A percentile compares a stretch with the other conserved stretches of the same genome.
Conservation (phyloP, 2,888 invertebrate species). For the Lamellibrachia satsuma region DNA sequence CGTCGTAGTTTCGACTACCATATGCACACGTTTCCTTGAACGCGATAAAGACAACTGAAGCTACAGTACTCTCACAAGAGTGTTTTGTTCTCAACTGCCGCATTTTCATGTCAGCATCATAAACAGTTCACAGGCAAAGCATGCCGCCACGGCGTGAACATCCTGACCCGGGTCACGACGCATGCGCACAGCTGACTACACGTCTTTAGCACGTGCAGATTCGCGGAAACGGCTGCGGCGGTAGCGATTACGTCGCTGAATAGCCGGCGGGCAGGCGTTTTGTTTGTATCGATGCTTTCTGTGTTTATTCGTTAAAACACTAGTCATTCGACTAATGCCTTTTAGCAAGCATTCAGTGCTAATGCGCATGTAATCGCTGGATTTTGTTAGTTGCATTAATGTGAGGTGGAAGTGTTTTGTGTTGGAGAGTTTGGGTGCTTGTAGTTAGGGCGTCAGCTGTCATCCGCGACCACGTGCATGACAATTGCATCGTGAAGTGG, state of each 20-base stretch:
- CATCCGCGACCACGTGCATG: background rate
- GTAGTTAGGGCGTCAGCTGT: background rate
- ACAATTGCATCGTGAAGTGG: background rate
- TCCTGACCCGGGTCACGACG: background rate
- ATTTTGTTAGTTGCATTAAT: background rate
- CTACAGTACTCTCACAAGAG: background rate
- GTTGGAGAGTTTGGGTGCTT: background rate
- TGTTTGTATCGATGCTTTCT: background rate
- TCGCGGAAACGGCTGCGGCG: background rate
- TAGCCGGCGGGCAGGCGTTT: background rate
- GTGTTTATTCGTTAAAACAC: background rate
- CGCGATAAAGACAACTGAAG: conserved; percentile 17
- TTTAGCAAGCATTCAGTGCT: background rate
- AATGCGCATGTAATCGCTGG: background rate
- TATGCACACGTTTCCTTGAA: background rate
- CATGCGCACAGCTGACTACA: background rate
- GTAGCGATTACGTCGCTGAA: background rate
- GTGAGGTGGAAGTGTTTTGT: background rate
- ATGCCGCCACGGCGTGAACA: conserved; percentile 1
- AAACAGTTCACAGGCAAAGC: conserved; percentile 10
- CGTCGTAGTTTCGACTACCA: background rate
- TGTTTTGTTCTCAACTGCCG: conserved; percentile 13
- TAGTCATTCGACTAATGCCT: background rate
- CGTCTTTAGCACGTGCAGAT: background rate
- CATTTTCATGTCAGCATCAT: conserved; percentile 6